A percentile compares a stretch with the other conserved stretches of the same genome.
These are phyloP conservation scores for Leucopsar rothschildi DNA, from an alignment of 2,113 vertebrate species.

Conservation along the genomic window DNA sequence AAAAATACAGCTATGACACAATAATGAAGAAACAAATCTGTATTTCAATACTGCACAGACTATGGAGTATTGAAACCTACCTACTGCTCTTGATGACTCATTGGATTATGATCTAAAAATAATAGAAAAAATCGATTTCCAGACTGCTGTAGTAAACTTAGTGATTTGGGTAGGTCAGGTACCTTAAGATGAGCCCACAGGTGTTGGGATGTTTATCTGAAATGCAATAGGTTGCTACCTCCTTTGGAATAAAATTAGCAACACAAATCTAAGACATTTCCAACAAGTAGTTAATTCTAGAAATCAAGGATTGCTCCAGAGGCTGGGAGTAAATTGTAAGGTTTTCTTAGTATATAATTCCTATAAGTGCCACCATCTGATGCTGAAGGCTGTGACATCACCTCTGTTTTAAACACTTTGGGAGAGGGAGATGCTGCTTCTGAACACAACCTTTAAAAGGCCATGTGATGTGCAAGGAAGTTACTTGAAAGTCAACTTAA, in stretches of 20 bases:
- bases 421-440: neutral
- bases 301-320: neutral
- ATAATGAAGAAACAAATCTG: neutral
- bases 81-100: neutral
- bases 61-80: neutral
- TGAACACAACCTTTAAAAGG: neutral
- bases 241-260: neutral
- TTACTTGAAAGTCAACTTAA: conserved; percentile 25
- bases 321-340: neutral
- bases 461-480: neutral
- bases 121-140: neutral
- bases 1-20: neutral
- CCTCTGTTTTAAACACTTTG: neutral
- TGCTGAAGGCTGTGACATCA: neutral
- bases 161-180: neutral
- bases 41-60: neutral
- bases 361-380: neutral
- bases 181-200: neutral
- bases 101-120: neutral
- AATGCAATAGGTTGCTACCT: neutral
- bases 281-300: neutral
- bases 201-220: neutral
- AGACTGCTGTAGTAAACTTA: neutral
- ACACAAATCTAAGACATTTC: neutral
- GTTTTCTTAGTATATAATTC: neutral